Evolutionary conservation across 2,113 vertebrate species (phyloP).

Genomic region (Rhinopomastus cyanomelas): DNA sequence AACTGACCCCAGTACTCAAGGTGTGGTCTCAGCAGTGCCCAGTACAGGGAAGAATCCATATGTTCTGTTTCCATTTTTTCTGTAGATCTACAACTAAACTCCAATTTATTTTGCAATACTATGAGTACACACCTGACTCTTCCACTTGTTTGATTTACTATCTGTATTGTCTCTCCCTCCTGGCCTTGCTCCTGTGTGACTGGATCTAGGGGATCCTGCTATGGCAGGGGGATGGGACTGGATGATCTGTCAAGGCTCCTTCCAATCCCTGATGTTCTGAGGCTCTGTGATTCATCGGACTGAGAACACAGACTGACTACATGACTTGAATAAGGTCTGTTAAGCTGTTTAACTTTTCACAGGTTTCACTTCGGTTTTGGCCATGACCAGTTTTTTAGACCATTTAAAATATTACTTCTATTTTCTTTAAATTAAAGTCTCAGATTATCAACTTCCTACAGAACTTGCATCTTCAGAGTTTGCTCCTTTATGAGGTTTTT

Average conservation of each 20-base stretch:
- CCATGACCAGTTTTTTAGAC: not conserved
- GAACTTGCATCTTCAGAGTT: not conserved
- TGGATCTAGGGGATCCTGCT: no score
- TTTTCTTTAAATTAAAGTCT: not conserved
- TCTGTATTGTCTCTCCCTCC: no score
- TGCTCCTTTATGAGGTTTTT: fast-evolving
- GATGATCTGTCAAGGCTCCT: no score
- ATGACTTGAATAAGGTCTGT: not conserved
- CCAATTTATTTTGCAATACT: not conserved
- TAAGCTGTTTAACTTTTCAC: not conserved
- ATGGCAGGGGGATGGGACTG: no score
- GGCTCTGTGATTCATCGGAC: no score
- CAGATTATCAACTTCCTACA: not conserved
- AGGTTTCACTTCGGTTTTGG: not conserved
- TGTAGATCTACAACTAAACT: not conserved
- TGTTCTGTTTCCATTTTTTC: not conserved
- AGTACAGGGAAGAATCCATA: not conserved
- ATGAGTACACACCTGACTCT: not conserved
- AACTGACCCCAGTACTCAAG: no score
- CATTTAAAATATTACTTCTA: no score
- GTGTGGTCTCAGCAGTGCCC: no score
- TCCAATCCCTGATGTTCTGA: no score
- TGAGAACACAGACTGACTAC: not conserved
- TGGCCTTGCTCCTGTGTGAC: no score
- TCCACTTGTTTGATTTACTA: not conserved